Conservation (phyloP, 2,888 invertebrate species). For the Platerodrilus igneus region DNA sequence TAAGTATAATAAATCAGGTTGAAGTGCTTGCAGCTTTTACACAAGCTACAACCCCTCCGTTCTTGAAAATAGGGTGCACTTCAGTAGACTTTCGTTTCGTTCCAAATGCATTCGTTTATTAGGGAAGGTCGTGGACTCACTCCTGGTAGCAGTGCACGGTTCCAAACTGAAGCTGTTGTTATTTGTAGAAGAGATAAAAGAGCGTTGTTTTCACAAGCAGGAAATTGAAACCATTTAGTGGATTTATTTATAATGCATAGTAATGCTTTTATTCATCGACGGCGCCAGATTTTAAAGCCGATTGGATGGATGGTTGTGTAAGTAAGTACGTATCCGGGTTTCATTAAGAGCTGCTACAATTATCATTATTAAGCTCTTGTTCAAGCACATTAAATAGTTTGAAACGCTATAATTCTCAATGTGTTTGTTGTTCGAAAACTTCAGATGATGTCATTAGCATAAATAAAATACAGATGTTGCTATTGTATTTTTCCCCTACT, state of each 20-base stretch:
- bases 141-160: not conserved
- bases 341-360: slow-evolving; percentile 24
- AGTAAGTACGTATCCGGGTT: slow-evolving; percentile 25
- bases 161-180: slow-evolving; percentile 9
- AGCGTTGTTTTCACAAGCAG: slow-evolving; percentile 15
- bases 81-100: slow-evolving; percentile 19
- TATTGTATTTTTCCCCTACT: slow-evolving; percentile 31
- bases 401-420: slow-evolving; percentile 16
- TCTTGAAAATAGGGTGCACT: slow-evolving; percentile 18
- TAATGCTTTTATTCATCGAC: too few species aligned
- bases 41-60: slow-evolving; percentile 14
- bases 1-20: slow-evolving; percentile 42
- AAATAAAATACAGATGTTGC: slow-evolving; percentile 30
- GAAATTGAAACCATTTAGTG: slow-evolving; percentile 15
- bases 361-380: slow-evolving; percentile 22
- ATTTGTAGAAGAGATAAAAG: too few species aligned
- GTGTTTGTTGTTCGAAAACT: slow-evolving; percentile 22
- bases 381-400: slow-evolving; percentile 20
- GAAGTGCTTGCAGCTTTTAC: slow-evolving; percentile 22
- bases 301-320: slow-evolving; percentile 20
- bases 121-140: slow-evolving; percentile 16
- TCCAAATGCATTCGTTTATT: slow-evolving; percentile 15
- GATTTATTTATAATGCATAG: too few species aligned
- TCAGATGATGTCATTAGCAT: slow-evolving; percentile 29
- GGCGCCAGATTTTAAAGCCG: slow-evolving; percentile 30